A percentile compares a stretch with the other conserved stretches of the same genome.
Evolutionary conservation across 2,113 vertebrate species (phyloP).

Genomic region (Rhodinocichla rosea): DNA sequence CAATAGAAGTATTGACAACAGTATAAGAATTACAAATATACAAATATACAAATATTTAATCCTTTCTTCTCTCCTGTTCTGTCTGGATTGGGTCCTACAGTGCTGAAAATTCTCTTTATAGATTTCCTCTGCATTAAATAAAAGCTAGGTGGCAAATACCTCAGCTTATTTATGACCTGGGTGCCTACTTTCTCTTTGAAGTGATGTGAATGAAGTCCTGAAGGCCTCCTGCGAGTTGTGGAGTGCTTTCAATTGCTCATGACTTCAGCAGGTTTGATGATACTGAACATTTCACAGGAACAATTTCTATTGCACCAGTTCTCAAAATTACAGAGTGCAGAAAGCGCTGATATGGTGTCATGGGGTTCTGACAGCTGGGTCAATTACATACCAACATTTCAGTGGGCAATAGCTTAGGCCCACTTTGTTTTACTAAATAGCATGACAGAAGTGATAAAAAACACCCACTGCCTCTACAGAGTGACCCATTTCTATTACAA

Average conservation of each 20-base stretch:
- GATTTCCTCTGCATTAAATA: not conserved
- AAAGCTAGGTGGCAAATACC: not conserved
- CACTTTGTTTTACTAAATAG: not conserved
- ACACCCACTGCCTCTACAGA: not conserved
- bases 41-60: not conserved
- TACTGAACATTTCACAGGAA: not conserved
- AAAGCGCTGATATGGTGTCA: rapidly evolving
- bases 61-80: not conserved
- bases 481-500: not conserved
- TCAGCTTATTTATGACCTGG: not conserved
- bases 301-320: not conserved
- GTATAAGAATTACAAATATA: not conserved
- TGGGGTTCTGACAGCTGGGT: not conserved
- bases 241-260: not conserved
- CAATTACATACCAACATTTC: not conserved
- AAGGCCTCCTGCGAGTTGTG: not conserved
- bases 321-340: not conserved
- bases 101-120: not conserved
- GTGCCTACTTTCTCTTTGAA: not conserved
- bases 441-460: not conserved
- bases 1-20: not conserved
- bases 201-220: rapidly evolving
- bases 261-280: not conserved
- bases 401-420: not conserved
- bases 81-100: not conserved